A percentile compares a stretch with the other conserved stretches of the same genome.
These are phyloP conservation scores for Palythoa grandiflora DNA, from an alignment of 92 coral and sea anemone species.

Conservation along the genomic window DNA sequence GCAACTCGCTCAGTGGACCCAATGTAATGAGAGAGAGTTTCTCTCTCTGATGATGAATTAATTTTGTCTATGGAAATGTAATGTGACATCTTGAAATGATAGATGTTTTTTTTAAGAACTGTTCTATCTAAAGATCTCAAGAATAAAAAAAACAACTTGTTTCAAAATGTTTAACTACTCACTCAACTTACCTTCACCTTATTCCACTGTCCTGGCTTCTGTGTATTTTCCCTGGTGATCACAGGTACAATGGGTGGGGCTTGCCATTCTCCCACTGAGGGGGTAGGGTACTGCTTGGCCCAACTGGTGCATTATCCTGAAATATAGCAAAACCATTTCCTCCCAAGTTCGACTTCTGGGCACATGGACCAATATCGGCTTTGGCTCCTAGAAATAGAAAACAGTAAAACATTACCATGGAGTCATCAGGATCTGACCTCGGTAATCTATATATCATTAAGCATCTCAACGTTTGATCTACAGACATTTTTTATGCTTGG, in stretches of 20 bases:
- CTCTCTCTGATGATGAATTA: no score
- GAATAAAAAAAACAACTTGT: background rate
- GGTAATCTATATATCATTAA: no score
- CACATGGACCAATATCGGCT: constrained; percentile 60
- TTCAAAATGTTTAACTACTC: background rate
- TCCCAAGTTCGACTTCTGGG: constrained; percentile 58
- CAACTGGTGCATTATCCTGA: constrained; percentile 67
- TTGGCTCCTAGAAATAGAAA: constrained; percentile 57
- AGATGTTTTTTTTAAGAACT: no score
- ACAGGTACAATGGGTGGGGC: constrained; percentile 79
- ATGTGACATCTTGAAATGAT: no score
- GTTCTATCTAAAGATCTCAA: no score
- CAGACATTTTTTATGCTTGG: no score
- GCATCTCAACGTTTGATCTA: no score
- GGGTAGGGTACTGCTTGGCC: constrained; percentile 64
- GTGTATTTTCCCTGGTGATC: constrained; percentile 80
- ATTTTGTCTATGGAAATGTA: no score
- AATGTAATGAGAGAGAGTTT: no score
- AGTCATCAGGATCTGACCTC: background rate
- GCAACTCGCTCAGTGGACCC: no score
- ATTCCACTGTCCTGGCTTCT: constrained; percentile 88
- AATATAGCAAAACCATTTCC: constrained; percentile 67
- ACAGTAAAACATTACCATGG: background rate
- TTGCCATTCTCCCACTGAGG: constrained; percentile 87
- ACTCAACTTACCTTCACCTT: constrained; percentile 65